Percentiles rank a stretch among this genome's conserved stretches.
Evolutionary conservation across 1,140 invertebrate species (phyloP).

Genomic region (roundworm (Caenorhabditis elegans)): WBcel235 BX284605.5:11531001-11531500

Average conservation of each 20-base stretch:
- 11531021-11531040: not conserved
- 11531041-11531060: not conserved
- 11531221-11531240: not conserved
- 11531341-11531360: not conserved
- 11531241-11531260: not conserved
- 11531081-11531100: not conserved
- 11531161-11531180: slow-evolving; percentile 29
- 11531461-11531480: no score
- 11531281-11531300: not conserved
- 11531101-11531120: slow-evolving; percentile 4
- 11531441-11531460: no score
- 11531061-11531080: not conserved
- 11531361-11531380: not conserved
- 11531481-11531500: no score
- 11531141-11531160: not conserved
- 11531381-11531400: not conserved
- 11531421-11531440: no score
- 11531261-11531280: not conserved
- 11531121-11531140: not conserved
- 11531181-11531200: not conserved
- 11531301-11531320: not conserved
- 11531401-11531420: not conserved
- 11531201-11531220: slow-evolving; percentile 15
- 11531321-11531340: not conserved
- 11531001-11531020: not conserved